Evolutionary conservation across 2,113 vertebrate species (phyloP).

Genomic region (Daphoenositta chrysoptera): DNA sequence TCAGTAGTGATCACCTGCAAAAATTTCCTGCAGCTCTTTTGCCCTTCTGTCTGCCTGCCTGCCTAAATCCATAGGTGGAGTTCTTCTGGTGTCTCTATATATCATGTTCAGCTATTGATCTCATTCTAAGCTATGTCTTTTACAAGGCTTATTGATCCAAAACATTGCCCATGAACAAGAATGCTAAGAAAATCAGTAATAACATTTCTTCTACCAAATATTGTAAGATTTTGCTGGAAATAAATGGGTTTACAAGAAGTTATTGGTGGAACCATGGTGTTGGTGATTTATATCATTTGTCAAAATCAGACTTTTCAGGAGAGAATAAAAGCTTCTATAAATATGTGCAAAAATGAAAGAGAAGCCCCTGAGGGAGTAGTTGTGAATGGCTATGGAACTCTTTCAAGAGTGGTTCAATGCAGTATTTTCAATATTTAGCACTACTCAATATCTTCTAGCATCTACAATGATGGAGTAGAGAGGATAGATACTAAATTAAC

Average conservation of each 20-base stretch:
- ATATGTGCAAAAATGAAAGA: neutral
- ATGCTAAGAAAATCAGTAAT: neutral
- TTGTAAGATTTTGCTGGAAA: neutral
- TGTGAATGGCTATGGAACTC: neutral
- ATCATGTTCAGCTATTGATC: neutral
- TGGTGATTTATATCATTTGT: neutral
- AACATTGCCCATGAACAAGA: neutral
- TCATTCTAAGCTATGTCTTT: neutral
- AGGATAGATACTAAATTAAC: neutral
- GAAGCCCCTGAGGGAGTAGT: neutral
- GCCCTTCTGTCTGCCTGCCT: neutral
- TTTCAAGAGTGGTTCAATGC: neutral
- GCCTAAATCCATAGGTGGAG: neutral
- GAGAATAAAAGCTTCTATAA: neutral
- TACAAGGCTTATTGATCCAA: neutral
- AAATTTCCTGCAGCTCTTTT: neutral
- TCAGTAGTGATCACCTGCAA: neutral
- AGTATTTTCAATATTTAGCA: neutral
- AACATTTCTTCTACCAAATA: neutral
- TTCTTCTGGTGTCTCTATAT: neutral
- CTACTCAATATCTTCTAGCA: neutral
- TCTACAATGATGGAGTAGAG: neutral
- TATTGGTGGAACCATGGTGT: neutral
- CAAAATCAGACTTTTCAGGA: neutral
- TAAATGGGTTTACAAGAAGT: neutral